Base-by-base conservation (phyloP, 2,888 invertebrate genomes). In the Clepsis dumicolana region DNA sequence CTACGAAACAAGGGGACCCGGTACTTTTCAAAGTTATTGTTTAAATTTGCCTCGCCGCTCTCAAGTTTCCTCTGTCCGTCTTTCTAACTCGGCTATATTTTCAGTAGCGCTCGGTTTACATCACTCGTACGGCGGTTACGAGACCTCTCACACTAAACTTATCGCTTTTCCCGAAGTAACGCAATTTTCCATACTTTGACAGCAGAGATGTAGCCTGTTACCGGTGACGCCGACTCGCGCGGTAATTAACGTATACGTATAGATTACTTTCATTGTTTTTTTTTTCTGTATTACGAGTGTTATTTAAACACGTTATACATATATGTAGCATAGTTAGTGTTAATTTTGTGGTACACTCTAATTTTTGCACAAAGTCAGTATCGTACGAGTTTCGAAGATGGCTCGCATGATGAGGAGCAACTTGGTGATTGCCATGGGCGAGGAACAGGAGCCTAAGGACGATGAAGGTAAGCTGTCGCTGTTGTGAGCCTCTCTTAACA, bases 141-240 rank as follows among this genome's bases (percentile, higher is more conserved):
- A 83, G 83, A 86, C 86, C 75, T 83, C 80, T 74, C 83, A 86
- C 88, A 90, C 87, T 84, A 86, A 87, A 90, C 87, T 84, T 77
- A 83, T 80, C 76, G 76, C 84, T 85, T 82, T 76, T 75, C 77
- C 75, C 72, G 77, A 77, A 73, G 76, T 80, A 83, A 79, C 81
- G 84, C 77, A 77, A 74, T 77, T 80, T 75, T 79, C 72, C 68
- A 71, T 72, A 68, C 72, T 70, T 73, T 82, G 76, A 77, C 78
- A 79, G 85, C 77, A 82, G 93, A 92, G 81, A 93, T 93, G 93
- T 93, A 93, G 93, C 90, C 93, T 75, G 77, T 83, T 86, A 86
- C 75, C 72, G 79, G 75, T 74, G 77, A 63, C 73, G 80, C 93
- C 93, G 93, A 92, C 92, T 86, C 74, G 89, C 77, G 91, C 93